phyloP scores from a whole-genome alignment of 2,113 vertebrate genomes.

The Tragelaphus scriptus region DNA sequence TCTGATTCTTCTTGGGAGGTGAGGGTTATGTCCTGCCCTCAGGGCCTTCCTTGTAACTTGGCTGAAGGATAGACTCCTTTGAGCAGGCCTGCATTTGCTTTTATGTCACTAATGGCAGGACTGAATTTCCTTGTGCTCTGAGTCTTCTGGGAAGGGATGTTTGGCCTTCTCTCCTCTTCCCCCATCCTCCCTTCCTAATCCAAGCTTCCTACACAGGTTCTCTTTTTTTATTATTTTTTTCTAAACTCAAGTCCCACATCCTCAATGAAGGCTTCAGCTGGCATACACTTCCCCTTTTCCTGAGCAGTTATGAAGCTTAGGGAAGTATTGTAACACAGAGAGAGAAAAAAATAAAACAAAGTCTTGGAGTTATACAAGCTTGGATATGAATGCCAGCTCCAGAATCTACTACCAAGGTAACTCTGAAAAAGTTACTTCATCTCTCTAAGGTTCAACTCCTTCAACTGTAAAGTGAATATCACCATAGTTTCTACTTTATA shows the following conservation, averaged over 20 bases:
- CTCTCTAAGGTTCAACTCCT: neutral
- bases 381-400: neutral
- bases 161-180: neutral
- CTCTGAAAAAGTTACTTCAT: conserved; percentile 8
- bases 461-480: neutral
- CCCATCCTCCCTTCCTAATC: neutral
- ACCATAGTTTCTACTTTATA: neutral
- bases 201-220: neutral
- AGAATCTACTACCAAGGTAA: neutral
- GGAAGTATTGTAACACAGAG: neutral
- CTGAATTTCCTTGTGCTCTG: neutral
- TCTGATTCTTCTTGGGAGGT: neutral
- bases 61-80: neutral
- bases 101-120: neutral
- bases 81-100: neutral
- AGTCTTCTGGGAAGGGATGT: neutral
- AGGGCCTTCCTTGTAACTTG: neutral
- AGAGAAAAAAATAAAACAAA: neutral
- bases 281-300: neutral
- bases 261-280: neutral
- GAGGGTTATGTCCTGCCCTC: neutral
- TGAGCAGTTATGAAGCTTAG: neutral
- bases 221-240: conserved; percentile 9
- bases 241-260: neutral
- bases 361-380: neutral